phyloP scores from a whole-genome alignment of 2,113 vertebrate species.

The Salvelinus namaycush region DNA sequence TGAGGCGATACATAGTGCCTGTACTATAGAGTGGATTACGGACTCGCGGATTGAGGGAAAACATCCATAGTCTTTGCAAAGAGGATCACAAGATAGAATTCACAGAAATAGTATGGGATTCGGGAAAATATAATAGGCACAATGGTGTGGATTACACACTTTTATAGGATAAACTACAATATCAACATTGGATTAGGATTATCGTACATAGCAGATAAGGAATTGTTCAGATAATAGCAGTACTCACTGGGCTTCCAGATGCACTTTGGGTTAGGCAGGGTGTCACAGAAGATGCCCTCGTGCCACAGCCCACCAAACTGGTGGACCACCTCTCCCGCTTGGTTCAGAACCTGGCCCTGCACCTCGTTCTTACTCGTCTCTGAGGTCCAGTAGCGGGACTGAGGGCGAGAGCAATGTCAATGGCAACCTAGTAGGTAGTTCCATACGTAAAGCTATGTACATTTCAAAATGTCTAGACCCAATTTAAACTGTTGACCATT shows the following conservation, averaged over 20 bases:
- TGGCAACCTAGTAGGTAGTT: too few species aligned
- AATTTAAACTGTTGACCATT: too few species aligned
- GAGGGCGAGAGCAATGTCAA: neutral
- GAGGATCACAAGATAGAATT: neutral
- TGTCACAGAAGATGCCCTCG: conserved; percentile 87
- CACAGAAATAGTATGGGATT: too few species aligned
- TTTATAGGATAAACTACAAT: neutral
- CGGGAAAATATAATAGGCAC: neutral
- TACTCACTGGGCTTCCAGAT: conserved; percentile 91
- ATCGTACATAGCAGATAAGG: neutral
- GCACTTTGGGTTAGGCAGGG: conserved; percentile 75
- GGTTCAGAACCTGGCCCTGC: conserved; percentile 83
- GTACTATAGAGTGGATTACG: neutral
- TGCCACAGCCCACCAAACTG: conserved; percentile 91
- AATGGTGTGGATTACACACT: neutral
- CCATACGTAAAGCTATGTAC: too few species aligned
- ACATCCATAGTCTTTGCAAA: too few species aligned
- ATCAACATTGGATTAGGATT: neutral
- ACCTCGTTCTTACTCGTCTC: conserved; percentile 84
- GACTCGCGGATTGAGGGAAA: neutral
- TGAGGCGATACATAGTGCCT: neutral
- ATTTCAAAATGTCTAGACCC: too few species aligned
- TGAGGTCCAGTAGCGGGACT: conserved; percentile 87
- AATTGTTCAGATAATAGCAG: neutral
- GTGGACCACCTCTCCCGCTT: conserved; percentile 81